Conservation (phyloP, 2,888 invertebrate species). For the Amiota mariae region DNA sequence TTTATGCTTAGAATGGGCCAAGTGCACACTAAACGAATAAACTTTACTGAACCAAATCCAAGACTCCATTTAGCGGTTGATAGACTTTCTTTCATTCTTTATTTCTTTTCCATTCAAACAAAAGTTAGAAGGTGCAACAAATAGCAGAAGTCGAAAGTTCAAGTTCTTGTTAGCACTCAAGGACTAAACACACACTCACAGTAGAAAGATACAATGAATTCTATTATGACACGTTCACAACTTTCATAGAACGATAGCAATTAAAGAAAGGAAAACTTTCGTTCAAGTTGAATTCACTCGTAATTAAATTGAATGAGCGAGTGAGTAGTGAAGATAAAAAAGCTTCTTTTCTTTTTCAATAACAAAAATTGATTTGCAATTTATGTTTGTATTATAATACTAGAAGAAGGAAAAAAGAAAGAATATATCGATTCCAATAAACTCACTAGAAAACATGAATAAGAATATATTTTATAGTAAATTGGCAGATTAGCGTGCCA, state of each 20-base stretch:
- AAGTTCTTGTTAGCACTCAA: too few relatives aligned
- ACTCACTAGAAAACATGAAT: background rate
- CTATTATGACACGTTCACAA: constrained; percentile 2
- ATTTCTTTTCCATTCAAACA: too few relatives aligned
- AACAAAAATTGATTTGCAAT: constrained; percentile 21
- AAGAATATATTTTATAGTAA: background rate
- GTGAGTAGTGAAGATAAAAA: background rate
- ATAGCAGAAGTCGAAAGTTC: too few relatives aligned
- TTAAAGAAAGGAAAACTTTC: constrained; percentile 31
- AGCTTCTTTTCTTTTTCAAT: background rate
- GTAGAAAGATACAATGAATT: too few relatives aligned
- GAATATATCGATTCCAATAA: background rate
- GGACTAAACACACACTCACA: too few relatives aligned
- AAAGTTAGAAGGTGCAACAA: too few relatives aligned
- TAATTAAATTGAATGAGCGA: constrained; percentile 60
- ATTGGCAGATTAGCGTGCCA: constrained; percentile 55
- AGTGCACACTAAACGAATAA: too few relatives aligned
- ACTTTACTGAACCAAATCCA: too few relatives aligned
- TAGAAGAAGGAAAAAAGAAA: background rate
- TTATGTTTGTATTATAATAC: background rate
- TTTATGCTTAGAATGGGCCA: too few relatives aligned
- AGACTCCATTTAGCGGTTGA: too few relatives aligned
- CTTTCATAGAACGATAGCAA: constrained; percentile 15
- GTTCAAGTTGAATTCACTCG: constrained; percentile 45
- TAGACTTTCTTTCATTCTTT: too few relatives aligned